Evolutionary conservation across 2,797 vertebrate genomes (phyloP), one percentile per base, ranked within the genome.

Genomic region (Karalla daura): DNA sequence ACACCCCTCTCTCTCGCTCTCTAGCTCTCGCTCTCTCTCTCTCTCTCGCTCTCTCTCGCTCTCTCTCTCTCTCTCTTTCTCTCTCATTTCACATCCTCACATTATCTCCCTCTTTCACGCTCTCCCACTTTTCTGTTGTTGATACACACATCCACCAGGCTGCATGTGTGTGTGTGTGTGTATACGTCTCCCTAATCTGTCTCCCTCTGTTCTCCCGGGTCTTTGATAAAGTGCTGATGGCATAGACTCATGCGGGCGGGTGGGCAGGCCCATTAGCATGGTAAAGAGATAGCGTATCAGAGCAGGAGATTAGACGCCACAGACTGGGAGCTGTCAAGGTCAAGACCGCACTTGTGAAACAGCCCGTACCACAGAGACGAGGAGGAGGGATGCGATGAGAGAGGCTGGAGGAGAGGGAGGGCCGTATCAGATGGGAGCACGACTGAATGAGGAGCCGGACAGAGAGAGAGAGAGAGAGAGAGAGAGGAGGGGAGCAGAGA

Each of bases 151-250:
- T 39, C 60, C 70, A 80, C 63, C 28, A 43, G 40, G 69, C 78
- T 64, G 77, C 69, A 52, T 41, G 37, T 82, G 78, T 60, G 45
- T 70, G 77, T 71, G 54, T 41, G 37, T 82, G 78, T 60, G 45
- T 70, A 20, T 76, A 53, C 63, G 71, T 76, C 75, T 85, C 69
- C 74, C 78, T 93, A 91, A 93, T 92, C 93, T 90, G 75, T 74
- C 84, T 84, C 63, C 53, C 73, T 74, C 75, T 81, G 75, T 85
- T 90, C 87, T 86, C 84, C 8, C 10, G 86, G 84, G 89, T 81
- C 86, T 88, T 88, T 85, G 91, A 94, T 93, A 92, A 94, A 93
- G 86, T 89, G 84, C 91, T 92, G 93, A 94, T 92, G 90, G 88
- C 88, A 74, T 60, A 76, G 73, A 77, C 88, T 78, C 80, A 76